A percentile compares a stretch with the other conserved stretches of the same genome.
Conservation (phyloP, 2,113 vertebrate genomes). For the Sula dactylatra region DNA sequence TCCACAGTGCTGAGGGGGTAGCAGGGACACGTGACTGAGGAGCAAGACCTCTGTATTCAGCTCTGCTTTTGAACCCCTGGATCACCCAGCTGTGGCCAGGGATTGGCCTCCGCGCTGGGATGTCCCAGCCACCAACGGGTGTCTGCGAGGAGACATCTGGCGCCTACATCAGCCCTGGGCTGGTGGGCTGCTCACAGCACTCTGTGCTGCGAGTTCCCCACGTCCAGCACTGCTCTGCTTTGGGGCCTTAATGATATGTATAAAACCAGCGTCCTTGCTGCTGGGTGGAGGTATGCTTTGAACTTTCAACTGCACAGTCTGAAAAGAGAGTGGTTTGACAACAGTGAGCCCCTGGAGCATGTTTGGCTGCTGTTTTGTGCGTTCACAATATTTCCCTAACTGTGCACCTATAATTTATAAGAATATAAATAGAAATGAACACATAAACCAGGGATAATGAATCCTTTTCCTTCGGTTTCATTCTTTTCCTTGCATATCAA, state of each 20-base stretch:
- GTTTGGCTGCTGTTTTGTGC: background rate
- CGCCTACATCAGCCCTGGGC: background rate
- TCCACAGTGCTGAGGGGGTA: background rate
- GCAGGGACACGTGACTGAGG: background rate
- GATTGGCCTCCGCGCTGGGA: background rate
- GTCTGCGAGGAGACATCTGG: background rate
- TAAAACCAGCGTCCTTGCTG: background rate
- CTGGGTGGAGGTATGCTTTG: background rate
- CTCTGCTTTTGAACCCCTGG: background rate
- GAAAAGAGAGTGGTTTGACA: background rate
- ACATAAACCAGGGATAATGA: background rate
- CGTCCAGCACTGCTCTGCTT: background rate
- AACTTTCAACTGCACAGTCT: background rate
- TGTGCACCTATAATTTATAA: background rate
- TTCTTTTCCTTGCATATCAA: background rate
- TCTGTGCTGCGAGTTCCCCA: background rate
- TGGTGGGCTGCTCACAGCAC: background rate
- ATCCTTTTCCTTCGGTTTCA: background rate
- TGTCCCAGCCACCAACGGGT: rapidly evolving
- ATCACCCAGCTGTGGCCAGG: background rate
- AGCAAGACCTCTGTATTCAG: background rate
- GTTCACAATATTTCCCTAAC: background rate
- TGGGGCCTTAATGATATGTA: background rate
- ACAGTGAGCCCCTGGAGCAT: background rate
- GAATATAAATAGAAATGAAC: background rate